Conservation (phyloP, 37 sponge, comb jelly and placozoan species). For the Dysidea cf. avara region DNA sequence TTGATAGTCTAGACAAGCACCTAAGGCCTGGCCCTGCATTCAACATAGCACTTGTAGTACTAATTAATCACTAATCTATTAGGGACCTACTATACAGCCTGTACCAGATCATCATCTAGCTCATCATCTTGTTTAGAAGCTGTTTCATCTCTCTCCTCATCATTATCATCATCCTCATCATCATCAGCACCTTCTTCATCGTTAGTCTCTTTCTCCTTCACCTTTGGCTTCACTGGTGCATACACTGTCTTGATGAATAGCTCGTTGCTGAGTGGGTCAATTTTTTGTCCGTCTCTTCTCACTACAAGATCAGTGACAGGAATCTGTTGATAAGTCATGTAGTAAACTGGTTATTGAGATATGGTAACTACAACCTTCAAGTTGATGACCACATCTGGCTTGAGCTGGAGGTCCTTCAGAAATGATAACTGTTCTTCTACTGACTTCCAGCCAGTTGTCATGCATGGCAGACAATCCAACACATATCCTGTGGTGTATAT, state of each 20-base stretch:
- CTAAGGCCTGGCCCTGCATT: too few relatives aligned
- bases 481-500: slow-evolving; percentile 74
- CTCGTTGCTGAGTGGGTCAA: slow-evolving; percentile 65
- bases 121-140: slow-evolving; percentile 12
- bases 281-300: slow-evolving; percentile 51
- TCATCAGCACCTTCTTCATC: slow-evolving; percentile 55
- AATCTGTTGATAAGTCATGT: slow-evolving; percentile 30
- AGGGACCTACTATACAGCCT: too few relatives aligned
- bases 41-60: too few relatives aligned
- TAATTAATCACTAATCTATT: too few relatives aligned
- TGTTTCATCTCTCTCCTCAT: slow-evolving; percentile 3
- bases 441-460: slow-evolving; percentile 53
- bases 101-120: slow-evolving; percentile 47
- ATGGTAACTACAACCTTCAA: slow-evolving; percentile 66
- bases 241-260: slow-evolving; percentile 38
- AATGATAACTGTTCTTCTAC: slow-evolving; percentile 72
- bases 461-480: slow-evolving; percentile 82
- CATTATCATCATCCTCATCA: slow-evolving; percentile 51
- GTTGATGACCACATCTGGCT: slow-evolving; percentile 90
- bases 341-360: not conserved
- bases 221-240: slow-evolving; percentile 17
- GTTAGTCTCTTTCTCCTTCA: slow-evolving; percentile 21
- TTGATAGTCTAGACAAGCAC: too few relatives aligned
- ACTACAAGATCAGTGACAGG: slow-evolving; percentile 64
- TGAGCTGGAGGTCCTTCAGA: slow-evolving; percentile 45